Conservation (phyloP, 2,113 vertebrate species). For the Podiceps cristatus region DNA sequence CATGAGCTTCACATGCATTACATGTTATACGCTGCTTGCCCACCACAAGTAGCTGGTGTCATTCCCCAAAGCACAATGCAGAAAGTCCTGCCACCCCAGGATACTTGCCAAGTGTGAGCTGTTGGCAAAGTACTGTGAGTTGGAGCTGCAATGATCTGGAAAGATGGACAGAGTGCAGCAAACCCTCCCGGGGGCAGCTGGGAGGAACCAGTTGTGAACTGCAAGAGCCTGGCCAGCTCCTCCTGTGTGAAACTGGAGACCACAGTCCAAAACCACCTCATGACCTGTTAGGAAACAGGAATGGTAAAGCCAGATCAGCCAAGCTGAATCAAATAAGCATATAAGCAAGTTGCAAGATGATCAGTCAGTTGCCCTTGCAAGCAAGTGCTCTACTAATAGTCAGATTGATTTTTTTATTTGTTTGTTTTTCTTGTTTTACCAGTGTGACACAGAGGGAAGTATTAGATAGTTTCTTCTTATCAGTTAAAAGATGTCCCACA, state of each 20-base stretch:
- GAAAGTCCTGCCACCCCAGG: background rate
- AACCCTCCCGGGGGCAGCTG: conserved; percentile 96
- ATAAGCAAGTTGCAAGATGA: background rate
- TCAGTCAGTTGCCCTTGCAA: background rate
- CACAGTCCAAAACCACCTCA: conserved; percentile 99
- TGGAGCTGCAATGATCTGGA: conserved; percentile 96
- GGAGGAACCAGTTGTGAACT: conserved; percentile 98
- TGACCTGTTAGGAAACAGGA: conserved; percentile 83
- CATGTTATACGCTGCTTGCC: background rate
- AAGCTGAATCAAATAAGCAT: background rate
- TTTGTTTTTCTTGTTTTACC: background rate
- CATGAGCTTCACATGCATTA: background rate
- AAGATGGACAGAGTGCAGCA: conserved; percentile 95
- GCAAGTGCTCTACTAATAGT: background rate
- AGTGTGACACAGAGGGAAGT: background rate
- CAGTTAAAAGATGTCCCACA: background rate
- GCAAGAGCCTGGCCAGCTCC: conserved; percentile 94
- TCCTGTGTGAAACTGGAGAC: conserved; percentile 98
- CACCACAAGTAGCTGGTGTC: background rate
- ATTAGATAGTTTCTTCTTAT: background rate
- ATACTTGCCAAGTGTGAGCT: conserved; percentile 93
- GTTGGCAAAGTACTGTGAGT: conserved; percentile 98
- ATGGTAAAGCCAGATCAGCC: background rate
- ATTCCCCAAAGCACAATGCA: background rate
- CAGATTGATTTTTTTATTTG: background rate